A percentile compares a stretch with the other conserved stretches of the same genome.
Conservation (phyloP, 2,113 vertebrate species). For the human region GRCh38 chr11:40275001-40275500, state of each 20-base stretch:
- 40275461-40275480: not conserved
- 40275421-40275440: not conserved
- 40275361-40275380: not conserved
- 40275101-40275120: not conserved
- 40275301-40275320: not conserved
- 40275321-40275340: not conserved
- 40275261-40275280: not conserved
- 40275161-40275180: not conserved
- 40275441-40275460: not conserved
- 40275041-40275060: not conserved
- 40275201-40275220: not conserved
- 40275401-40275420: not conserved
- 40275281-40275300: not conserved
- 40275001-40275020: not conserved
- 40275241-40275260: not conserved
- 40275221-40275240: not conserved
- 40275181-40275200: not conserved
- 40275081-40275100: not conserved
- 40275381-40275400: not conserved
- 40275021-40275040: not conserved
- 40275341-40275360: not conserved
- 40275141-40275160: not conserved
- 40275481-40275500: not conserved
- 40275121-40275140: not conserved
- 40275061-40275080: not conserved